phyloP scores from a whole-genome alignment of 1,140 invertebrate genomes.

The Ceratosolen fusciceps region DNA sequence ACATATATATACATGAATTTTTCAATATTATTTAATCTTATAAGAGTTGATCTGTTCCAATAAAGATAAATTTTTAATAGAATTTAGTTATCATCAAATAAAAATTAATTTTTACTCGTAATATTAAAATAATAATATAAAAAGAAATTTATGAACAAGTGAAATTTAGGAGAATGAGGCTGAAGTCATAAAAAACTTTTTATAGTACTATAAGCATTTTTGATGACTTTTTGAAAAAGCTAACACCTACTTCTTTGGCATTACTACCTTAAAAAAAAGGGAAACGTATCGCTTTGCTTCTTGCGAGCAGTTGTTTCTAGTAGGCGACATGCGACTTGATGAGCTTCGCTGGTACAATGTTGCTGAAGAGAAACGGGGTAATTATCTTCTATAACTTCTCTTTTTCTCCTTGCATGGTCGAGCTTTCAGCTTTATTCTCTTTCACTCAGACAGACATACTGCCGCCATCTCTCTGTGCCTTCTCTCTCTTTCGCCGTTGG shows the following conservation, averaged over 20 bases:
- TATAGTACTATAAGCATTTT: not conserved
- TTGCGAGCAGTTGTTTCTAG: not conserved
- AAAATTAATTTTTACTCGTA: too few relatives aligned
- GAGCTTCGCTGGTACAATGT: not conserved
- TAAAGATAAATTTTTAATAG: too few relatives aligned
- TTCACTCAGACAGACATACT: too few relatives aligned
- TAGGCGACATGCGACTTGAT: not conserved
- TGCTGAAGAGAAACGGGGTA: conserved; percentile 18
- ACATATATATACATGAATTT: too few relatives aligned
- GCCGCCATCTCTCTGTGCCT: not conserved
- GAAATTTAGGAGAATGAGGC: too few relatives aligned
- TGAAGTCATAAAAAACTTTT: not conserved
- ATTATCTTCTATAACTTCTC: conserved; percentile 37
- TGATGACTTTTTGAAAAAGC: not conserved
- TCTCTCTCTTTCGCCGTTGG: not conserved
- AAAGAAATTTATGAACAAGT: too few relatives aligned
- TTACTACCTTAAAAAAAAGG: not conserved
- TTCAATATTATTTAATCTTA: too few relatives aligned
- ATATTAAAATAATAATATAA: too few relatives aligned
- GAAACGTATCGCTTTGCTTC: not conserved
- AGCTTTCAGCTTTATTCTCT: conserved; percentile 10
- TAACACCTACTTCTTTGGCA: not conserved
- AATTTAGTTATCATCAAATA: too few relatives aligned
- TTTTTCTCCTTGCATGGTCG: not conserved
- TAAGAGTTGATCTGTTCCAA: too few relatives aligned